Evolutionary conservation across 2,797 vertebrate genomes (phyloP), one percentile per base, ranked within the genome.

Genomic region (Podargus strigoides): DNA sequence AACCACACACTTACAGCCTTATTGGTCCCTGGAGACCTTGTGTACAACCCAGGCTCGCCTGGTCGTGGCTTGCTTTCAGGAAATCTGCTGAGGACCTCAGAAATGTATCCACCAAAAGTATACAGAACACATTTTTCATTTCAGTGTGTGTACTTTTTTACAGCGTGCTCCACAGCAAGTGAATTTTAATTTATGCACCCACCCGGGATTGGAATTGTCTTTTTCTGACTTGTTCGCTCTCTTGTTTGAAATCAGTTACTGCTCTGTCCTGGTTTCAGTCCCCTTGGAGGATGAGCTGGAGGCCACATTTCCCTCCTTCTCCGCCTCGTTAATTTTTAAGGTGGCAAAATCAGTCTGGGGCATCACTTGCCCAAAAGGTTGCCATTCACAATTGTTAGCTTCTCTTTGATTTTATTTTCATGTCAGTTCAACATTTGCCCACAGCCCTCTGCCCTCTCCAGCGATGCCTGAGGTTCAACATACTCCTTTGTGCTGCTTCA

Each of bases 341-440:
- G 90, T 90, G 83, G 56, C 52, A 90, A 34, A 91, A 68, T 47
- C 21, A 12, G 39, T 83, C 72, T 32, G 52, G 46, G 69, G 52
- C 69, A 67, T 22, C 2, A 0, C 69, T 87, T 77, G 37, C 50
- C 92, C 11, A 0, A 76, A 87, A 68, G 37, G 26, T 83, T 92
- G 34, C 82, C 59, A 93, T 96, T 95, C 93, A 93, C 85, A 77
- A 87, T 89, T 94, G 87, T 96, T 90, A 53, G 34, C 77, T 73
- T 84, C 75, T 8, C 3, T 67, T 88, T 95, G 69, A 88, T 58
- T 79, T 76, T n/a, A n/a, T 63, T 78, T 86, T 85, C 39, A 17
- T 26, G 28, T 44, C 0, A 0, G 23, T 79, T 93, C 47, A 72
- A 15, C 69, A 11, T 49, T 67, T 23, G 36, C 91, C 77, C 37